Base-by-base conservation (phyloP, 2,888 invertebrate species). In the Eucriotettix oculatus region DNA sequence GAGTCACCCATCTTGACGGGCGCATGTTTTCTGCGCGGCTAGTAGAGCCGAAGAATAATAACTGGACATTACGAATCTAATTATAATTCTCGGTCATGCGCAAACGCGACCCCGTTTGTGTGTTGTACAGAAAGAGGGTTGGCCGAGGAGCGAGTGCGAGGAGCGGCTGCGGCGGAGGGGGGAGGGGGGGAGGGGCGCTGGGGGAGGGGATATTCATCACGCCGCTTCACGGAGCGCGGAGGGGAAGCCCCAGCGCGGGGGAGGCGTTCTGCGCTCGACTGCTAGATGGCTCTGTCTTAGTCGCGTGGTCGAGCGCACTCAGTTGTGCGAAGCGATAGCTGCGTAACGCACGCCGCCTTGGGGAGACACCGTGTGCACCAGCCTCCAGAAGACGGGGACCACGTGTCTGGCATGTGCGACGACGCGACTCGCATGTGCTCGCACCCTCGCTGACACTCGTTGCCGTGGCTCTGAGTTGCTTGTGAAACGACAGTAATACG, bases 11-110 rank as follows among this genome's bases (percentile, higher is more conserved):
- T 48, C 14, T 48, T n/a, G 48, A 14, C 48, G 48, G 48, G 48
- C 48, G n/a, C 42, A 62, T 59, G 62, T 62, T 61, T 61, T 60
- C 58, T 52, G 58, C 56, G 53, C 42, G 52, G 61, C 29, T 56
- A 54, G 42, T 62, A 62, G 57, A 52, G 43, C 52, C 56, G 53
- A 58, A 62, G 61, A 61, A 61, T 60, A 62, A 60, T 62, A 73
- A 75, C 74, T 74, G 75, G 75, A 75, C 75, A 75, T 75, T 75
- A 74, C 74, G 74, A 75, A 75, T 75, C 75, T 75, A 75, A 75
- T 75, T 75, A 75, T 73, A 72, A 74, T 74, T 74, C 73, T 58
- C 60, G 59, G 61, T 61, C 61, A 61, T 61, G 61, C 61, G 61
- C 58, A 59, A 58, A 48, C 58, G 62, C 48, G 55, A 60, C 56